phyloP scores from a whole-genome alignment of 2,888 invertebrate species.

The Eulithis testata region DNA sequence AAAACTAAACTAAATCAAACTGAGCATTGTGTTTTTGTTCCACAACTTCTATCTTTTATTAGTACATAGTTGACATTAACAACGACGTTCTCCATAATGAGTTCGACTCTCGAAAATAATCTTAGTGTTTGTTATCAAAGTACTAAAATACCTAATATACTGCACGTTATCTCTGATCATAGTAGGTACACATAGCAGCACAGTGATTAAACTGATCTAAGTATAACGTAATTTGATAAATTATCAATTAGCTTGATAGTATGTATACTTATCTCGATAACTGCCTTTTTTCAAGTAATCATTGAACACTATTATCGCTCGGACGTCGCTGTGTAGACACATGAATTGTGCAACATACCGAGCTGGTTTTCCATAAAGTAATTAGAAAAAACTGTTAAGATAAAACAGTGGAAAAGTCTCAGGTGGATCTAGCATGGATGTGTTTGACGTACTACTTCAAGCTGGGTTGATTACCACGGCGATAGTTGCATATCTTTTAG shows the following conservation, averaged over 20 bases:
- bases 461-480: constrained; percentile 64
- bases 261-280: not conserved
- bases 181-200: not conserved
- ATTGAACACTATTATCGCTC: constrained; percentile 5
- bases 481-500: constrained; percentile 65
- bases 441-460: constrained; percentile 66
- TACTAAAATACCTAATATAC: not conserved
- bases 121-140: not conserved
- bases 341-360: too few species aligned
- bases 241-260: constrained; percentile 10
- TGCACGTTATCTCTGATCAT: not conserved
- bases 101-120: not conserved
- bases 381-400: too few species aligned
- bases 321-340: not conserved
- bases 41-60: too few species aligned
- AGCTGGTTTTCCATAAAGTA: too few species aligned
- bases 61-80: too few species aligned
- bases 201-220: not conserved
- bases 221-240: not conserved
- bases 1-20: too few species aligned
- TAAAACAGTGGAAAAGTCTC: not conserved
- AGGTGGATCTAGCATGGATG: constrained; percentile 57
- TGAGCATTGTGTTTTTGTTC: too few species aligned
- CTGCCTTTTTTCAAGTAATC: not conserved
- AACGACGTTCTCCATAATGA: too few species aligned